Evolutionary conservation across 2,113 vertebrate species (phyloP).

Genomic region (Bubo blakistoni): DNA sequence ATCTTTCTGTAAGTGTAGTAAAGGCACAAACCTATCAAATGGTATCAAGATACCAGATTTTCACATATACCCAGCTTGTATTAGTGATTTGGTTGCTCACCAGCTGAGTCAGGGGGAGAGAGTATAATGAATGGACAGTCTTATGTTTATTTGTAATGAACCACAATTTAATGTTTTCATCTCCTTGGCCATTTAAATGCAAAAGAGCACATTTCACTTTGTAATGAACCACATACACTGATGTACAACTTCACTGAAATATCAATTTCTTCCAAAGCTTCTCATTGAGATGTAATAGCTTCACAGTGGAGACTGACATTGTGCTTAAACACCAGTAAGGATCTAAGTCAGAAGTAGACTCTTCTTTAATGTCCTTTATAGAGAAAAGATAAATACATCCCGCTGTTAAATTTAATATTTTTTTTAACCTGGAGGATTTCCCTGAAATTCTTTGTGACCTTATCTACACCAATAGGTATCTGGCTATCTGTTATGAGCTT

Average conservation of each 20-base stretch:
- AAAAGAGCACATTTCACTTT: conserved; percentile 65
- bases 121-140: conserved; percentile 49
- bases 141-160: conserved; percentile 65
- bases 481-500: background rate
- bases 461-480: background rate
- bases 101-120: conserved; percentile 34
- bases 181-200: conserved; percentile 69
- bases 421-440: background rate
- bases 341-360: conserved; percentile 31
- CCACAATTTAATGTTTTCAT: conserved; percentile 63
- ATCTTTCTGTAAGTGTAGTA: conserved; percentile 53
- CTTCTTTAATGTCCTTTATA: conserved; percentile 13
- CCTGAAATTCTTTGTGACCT: background rate
- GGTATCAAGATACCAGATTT: conserved; percentile 2
- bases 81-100: conserved; percentile 47
- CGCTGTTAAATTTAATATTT: background rate
- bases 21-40: conserved; percentile 47
- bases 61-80: conserved; percentile 17
- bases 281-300: conserved; percentile 53
- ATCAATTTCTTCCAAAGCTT: conserved; percentile 41
- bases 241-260: conserved; percentile 37
- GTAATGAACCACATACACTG: conserved; percentile 33
- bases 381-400: background rate
- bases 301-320: conserved; percentile 38
- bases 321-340: conserved; percentile 42